Conservation (phyloP, 2,113 vertebrate species). For the Myrmecophaga tridactyla region DNA sequence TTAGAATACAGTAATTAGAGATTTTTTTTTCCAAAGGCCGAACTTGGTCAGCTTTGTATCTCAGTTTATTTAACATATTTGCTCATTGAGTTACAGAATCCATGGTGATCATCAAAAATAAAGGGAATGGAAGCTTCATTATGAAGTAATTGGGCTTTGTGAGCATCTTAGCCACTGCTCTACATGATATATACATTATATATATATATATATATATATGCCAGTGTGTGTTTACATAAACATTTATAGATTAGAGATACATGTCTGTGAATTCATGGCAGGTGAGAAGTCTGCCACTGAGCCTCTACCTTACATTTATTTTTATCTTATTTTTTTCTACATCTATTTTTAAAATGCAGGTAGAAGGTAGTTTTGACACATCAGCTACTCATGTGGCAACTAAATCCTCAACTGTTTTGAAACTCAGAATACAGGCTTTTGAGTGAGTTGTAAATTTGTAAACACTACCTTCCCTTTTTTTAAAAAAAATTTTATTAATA, state of each 20-base stretch:
- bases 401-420: neutral
- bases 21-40: neutral
- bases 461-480: too few relatives aligned
- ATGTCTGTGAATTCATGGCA: constrained; percentile 27
- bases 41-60: neutral
- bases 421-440: neutral
- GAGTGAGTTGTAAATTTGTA: neutral
- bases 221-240: neutral
- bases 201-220: neutral
- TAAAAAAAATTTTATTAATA: too few relatives aligned
- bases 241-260: neutral
- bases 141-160: neutral
- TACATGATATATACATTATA: neutral
- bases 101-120: neutral
- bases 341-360: constrained; percentile 50
- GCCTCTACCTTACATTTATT: too few relatives aligned
- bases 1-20: neutral
- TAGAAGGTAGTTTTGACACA: constrained; percentile 21
- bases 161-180: neutral
- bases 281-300: too few relatives aligned
- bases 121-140: neutral
- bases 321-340: constrained; percentile 48
- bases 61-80: constrained; percentile 34
- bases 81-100: constrained; percentile 24
- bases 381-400: neutral